Evolutionary conservation across 2,797 vertebrate genomes (phyloP).

Genomic region (Bradypodion ventrale): DNA sequence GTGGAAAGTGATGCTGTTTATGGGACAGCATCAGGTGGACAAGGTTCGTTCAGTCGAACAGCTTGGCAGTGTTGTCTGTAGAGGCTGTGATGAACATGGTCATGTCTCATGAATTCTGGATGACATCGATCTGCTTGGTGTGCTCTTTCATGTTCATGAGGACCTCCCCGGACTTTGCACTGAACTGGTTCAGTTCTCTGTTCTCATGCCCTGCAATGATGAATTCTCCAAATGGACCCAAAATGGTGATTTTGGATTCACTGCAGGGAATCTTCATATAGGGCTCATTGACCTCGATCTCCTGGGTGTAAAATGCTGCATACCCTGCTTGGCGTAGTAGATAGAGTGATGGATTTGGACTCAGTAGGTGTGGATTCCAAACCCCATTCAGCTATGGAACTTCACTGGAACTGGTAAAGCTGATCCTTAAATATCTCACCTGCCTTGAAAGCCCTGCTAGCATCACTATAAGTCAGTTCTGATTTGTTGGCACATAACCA

Average conservation of each 20-base stretch:
- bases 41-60: constrained; percentile 88
- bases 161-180: constrained; percentile 94
- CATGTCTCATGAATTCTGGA: constrained; percentile 93
- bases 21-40: constrained; percentile 95
- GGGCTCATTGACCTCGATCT: constrained; percentile 89
- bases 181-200: constrained; percentile 95
- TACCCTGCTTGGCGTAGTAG: too few relatives aligned
- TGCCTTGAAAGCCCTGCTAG: too few relatives aligned
- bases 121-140: constrained; percentile 95
- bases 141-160: constrained; percentile 90
- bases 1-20: constrained; percentile 97
- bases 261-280: constrained; percentile 90
- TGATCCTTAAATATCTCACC: too few relatives aligned
- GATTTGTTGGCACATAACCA: too few relatives aligned
- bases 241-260: constrained; percentile 95
- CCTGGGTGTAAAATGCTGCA: too few relatives aligned
- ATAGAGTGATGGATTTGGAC: too few relatives aligned
- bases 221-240: constrained; percentile 95
- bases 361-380: too few relatives aligned
- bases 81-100: constrained; percentile 96
- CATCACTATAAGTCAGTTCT: too few relatives aligned
- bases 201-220: constrained; percentile 94
- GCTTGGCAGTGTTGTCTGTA: constrained; percentile 95
- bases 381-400: too few relatives aligned
- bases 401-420: too few relatives aligned